These are phyloP conservation scores for Sinella curviseta DNA, from an alignment of 1,140 invertebrate genomes.

Conservation along the genomic window DNA sequence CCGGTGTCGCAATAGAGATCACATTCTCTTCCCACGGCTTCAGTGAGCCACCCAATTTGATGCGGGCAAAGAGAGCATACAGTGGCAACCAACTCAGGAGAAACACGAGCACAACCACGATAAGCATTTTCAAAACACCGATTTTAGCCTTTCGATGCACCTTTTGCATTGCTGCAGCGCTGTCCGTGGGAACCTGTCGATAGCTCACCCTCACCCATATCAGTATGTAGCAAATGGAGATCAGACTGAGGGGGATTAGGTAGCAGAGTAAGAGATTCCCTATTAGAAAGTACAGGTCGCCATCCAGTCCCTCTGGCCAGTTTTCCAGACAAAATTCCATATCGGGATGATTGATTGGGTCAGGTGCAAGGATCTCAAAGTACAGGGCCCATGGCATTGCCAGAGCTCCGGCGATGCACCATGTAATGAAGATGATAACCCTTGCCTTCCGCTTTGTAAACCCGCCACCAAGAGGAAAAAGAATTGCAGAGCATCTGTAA, in stretches of 20 bases:
- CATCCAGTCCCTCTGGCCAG: slow-evolving; percentile 78
- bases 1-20: slow-evolving; percentile 76
- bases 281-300: slow-evolving; percentile 81
- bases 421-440: slow-evolving; percentile 85
- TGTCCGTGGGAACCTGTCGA: slow-evolving; percentile 81
- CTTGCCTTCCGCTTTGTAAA: slow-evolving; percentile 82
- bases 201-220: slow-evolving; percentile 91
- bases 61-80: slow-evolving; percentile 83
- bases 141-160: slow-evolving; percentile 89
- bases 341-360: slow-evolving; percentile 54
- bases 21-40: slow-evolving; percentile 74
- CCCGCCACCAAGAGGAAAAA: slow-evolving; percentile 88
- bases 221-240: slow-evolving; percentile 86
- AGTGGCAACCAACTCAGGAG: slow-evolving; percentile 92
- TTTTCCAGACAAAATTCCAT: slow-evolving; percentile 73
- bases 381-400: slow-evolving; percentile 87
- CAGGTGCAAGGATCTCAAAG: slow-evolving; percentile 74
- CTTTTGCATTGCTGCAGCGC: slow-evolving; percentile 84
- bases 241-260: slow-evolving; percentile 86
- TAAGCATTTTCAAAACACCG: slow-evolving; percentile 94
- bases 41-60: slow-evolving; percentile 75
- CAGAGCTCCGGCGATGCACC: slow-evolving; percentile 79
- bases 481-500: slow-evolving; percentile 92
- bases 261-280: slow-evolving; percentile 89
- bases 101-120: slow-evolving; percentile 91